Conservation (phyloP, 64 coral and sea anemone genomes). For the Stichodactyla helianthus region DNA sequence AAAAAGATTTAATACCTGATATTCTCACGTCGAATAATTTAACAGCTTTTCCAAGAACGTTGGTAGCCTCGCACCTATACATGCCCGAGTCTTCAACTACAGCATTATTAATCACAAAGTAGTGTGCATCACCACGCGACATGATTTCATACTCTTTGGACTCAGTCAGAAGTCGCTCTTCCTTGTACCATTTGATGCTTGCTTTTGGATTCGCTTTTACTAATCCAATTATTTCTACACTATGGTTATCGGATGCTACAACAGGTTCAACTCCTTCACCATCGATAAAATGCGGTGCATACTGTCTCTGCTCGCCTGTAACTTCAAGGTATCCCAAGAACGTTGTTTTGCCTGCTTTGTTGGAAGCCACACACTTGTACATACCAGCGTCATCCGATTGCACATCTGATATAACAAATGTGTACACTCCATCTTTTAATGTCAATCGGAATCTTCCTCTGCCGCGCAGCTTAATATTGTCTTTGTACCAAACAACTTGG, state of each 20-base stretch:
- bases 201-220: constrained; percentile 67
- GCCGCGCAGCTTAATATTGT: constrained; percentile 34
- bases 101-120: constrained; percentile 36
- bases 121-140: constrained; percentile 28
- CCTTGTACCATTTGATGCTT: constrained; percentile 51
- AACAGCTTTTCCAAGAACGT: constrained; percentile 51
- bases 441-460: constrained; percentile 34
- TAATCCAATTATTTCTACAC: constrained; percentile 17
- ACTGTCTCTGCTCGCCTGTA: constrained; percentile 41
- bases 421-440: constrained; percentile 35
- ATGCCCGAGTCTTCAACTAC: constrained; percentile 58
- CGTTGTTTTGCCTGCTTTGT: constrained; percentile 62
- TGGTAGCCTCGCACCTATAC: constrained; percentile 76
- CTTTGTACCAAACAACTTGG: constrained; percentile 55
- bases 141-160: constrained; percentile 26
- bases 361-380: constrained; percentile 69
- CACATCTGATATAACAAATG: constrained; percentile 50
- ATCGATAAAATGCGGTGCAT: constrained; percentile 40
- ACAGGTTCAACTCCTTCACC: constrained; percentile 31
- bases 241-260: constrained; percentile 8
- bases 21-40: constrained; percentile 12
- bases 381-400: constrained; percentile 40
- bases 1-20: background rate
- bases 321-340: constrained; percentile 44
- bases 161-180: constrained; percentile 25